Percentiles rank a stretch among this genome's conserved stretches.
These are phyloP conservation scores for Leptinotarsa defecta DNA, from an alignment of 1,140 invertebrate species.

Conservation along the genomic window DNA sequence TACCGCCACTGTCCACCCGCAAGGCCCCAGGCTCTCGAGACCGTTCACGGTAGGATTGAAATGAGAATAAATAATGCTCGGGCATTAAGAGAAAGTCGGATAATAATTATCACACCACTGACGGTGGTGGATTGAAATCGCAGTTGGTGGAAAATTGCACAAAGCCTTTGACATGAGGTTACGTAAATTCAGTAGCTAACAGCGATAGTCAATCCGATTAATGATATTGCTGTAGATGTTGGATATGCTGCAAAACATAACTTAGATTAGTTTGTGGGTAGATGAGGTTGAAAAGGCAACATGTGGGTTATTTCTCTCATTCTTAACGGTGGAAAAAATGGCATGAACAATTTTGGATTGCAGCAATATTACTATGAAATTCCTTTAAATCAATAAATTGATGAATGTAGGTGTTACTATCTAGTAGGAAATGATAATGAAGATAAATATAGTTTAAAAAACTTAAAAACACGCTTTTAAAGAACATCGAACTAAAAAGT, in stretches of 20 bases:
- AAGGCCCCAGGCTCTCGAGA: not conserved
- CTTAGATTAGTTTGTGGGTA: too few species aligned
- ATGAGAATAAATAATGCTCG: not conserved
- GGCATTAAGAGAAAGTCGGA: not conserved
- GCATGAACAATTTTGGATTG: too few species aligned
- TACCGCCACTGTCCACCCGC: not conserved
- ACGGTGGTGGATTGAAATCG: conserved; percentile 5
- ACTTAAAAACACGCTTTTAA: too few species aligned
- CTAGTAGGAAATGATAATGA: too few species aligned
- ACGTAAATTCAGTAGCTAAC: not conserved
- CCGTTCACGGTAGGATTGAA: not conserved
- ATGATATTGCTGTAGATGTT: not conserved
- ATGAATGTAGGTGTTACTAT: too few species aligned
- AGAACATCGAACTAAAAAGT: too few species aligned
- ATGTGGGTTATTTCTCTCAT: too few species aligned
- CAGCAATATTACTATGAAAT: too few species aligned
- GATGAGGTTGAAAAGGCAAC: too few species aligned
- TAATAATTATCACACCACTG: not conserved
- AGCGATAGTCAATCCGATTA: not conserved
- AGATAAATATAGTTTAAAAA: too few species aligned
- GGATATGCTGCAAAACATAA: not conserved
- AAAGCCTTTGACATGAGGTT: not conserved
- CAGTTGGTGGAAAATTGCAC: conserved; percentile 5
- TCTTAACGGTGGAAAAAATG: too few species aligned
- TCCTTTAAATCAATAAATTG: too few species aligned